These are phyloP conservation scores for Garra rufa DNA, from an alignment of 2,113 vertebrate species.

Conservation along the genomic window DNA sequence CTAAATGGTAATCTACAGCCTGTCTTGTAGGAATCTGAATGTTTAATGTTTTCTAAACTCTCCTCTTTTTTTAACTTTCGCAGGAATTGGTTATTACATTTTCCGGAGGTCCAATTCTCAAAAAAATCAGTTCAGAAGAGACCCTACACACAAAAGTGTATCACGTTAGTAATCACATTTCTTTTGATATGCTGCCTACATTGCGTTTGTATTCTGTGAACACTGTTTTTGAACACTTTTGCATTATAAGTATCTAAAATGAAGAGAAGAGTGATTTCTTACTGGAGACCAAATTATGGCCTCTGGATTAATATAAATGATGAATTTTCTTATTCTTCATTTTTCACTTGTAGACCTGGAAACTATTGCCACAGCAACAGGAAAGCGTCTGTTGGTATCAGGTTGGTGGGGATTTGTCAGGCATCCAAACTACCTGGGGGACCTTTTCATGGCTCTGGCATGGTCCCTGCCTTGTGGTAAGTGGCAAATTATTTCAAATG, in stretches of 20 bases:
- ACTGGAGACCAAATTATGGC: not conserved
- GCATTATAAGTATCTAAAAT: not conserved
- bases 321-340: not conserved
- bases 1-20: conserved; percentile 79
- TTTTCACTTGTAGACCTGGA: conserved; percentile 75
- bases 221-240: not conserved
- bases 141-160: conserved; percentile 83
- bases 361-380: conserved; percentile 88
- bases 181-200: not conserved
- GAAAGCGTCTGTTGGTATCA: conserved; percentile 84
- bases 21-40: not conserved
- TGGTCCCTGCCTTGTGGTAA: conserved; percentile 92
- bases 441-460: conserved; percentile 89
- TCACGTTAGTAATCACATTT: conserved; percentile 70
- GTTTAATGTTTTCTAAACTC: not conserved
- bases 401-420: conserved; percentile 93
- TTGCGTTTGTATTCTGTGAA: not conserved
- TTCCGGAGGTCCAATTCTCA: conserved; percentile 91
- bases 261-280: not conserved
- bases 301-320: not conserved
- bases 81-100: conserved; percentile 86
- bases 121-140: conserved; percentile 88
- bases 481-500: conserved; percentile 48
- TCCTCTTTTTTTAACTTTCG: not conserved
- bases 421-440: conserved; percentile 90